These are phyloP conservation scores for Cheilosia vulpina DNA, from an alignment of 2,888 invertebrate species.

Conservation along the genomic window DNA sequence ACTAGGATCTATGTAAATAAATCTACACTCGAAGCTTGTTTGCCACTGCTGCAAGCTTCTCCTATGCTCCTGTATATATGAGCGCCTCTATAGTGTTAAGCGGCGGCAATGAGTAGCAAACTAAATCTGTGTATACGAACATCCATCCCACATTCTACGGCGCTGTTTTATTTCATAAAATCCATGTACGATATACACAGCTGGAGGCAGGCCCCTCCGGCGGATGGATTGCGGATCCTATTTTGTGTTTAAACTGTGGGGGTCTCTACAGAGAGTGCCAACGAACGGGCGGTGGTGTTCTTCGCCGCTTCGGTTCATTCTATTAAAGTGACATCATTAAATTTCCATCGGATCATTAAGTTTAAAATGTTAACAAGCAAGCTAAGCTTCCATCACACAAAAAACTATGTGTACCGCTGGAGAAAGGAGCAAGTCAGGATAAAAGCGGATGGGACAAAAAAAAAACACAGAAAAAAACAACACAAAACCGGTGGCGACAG, in stretches of 20 bases:
- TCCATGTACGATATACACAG: constrained; percentile 53
- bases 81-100: constrained; percentile 58
- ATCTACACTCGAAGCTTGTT: constrained; percentile 68
- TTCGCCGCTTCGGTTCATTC: constrained; percentile 63
- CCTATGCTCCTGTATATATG: constrained; percentile 15
- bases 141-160: constrained; percentile 42
- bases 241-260: constrained; percentile 33
- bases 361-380: constrained; percentile 76
- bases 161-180: constrained; percentile 61
- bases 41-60: constrained; percentile 44
- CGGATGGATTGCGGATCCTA: constrained; percentile 31
- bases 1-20: constrained; percentile 71
- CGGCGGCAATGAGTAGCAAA: constrained; percentile 73
- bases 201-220: constrained; percentile 10
- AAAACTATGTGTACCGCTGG: constrained; percentile 15
- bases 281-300: constrained; percentile 8
- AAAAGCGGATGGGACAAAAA: neutral
- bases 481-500: constrained; percentile 55
- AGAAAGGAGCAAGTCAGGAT: constrained; percentile 37
- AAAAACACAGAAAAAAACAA: constrained; percentile 43
- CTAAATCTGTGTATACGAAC: constrained; percentile 59
- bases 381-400: constrained; percentile 62
- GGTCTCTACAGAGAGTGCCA: neutral
- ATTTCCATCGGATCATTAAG: constrained; percentile 76
- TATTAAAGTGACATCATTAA: constrained; percentile 76